Evolutionary conservation across 2,888 invertebrate genomes (phyloP).

Genomic region (Heliconius hortense): DNA sequence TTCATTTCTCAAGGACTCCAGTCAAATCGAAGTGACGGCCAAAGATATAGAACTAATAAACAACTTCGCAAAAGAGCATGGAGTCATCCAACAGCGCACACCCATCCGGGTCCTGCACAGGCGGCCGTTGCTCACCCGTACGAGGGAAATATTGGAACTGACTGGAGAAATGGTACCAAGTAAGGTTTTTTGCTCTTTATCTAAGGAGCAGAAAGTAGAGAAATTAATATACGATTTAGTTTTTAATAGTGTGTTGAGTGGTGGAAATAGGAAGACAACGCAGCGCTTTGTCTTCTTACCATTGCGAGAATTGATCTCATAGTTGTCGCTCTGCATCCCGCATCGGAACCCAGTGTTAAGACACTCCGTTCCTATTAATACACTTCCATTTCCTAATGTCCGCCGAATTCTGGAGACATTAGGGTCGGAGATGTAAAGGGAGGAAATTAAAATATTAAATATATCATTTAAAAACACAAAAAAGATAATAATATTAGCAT

Average conservation of each 20-base stretch:
- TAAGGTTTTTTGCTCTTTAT: slow-evolving; percentile 25
- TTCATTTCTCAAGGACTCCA: slow-evolving; percentile 24
- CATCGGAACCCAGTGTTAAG: background rate
- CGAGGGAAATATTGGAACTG: slow-evolving; percentile 84
- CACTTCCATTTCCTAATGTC: too few relatives aligned
- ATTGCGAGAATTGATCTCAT: too few relatives aligned
- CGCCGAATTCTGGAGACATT: too few relatives aligned
- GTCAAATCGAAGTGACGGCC: slow-evolving; percentile 59
- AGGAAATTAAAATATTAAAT: background rate
- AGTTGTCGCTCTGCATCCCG: too few relatives aligned
- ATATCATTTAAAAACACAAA: background rate
- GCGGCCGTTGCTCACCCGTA: slow-evolving; percentile 87
- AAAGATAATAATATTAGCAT: background rate
- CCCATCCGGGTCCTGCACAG: slow-evolving; percentile 95
- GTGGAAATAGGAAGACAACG: background rate
- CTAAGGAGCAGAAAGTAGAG: too few relatives aligned
- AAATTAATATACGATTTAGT: too few relatives aligned
- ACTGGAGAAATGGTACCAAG: slow-evolving; percentile 78
- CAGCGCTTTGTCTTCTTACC: background rate
- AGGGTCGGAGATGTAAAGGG: background rate
- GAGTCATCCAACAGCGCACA: slow-evolving; percentile 88
- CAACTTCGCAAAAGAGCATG: slow-evolving; percentile 56
- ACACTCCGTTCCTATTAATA: background rate
- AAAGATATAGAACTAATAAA: slow-evolving; percentile 79
- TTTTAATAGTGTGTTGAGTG: too few relatives aligned